Evolutionary conservation across 2,113 vertebrate genomes (phyloP).

Genomic region (Alethe diademata): DNA sequence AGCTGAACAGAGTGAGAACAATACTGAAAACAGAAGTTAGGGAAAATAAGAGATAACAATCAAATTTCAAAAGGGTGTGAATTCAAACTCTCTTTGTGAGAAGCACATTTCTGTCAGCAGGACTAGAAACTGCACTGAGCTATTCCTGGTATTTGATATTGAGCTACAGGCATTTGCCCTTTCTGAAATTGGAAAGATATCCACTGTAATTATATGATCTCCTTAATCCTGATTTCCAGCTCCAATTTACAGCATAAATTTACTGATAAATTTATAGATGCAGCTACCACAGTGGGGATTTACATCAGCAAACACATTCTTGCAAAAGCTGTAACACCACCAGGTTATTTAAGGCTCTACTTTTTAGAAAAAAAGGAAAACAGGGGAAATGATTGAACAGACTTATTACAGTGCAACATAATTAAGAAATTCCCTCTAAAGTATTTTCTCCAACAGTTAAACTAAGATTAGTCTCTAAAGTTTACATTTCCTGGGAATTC

Average conservation of each 20-base stretch:
- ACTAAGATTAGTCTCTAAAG: not conserved
- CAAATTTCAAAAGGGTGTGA: not conserved
- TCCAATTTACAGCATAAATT: conserved; percentile 19
- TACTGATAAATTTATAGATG: conserved; percentile 24
- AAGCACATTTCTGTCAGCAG: not conserved
- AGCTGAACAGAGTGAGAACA: not conserved
- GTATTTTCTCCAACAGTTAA: not conserved
- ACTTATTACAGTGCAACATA: not conserved
- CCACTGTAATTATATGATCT: conserved; percentile 33
- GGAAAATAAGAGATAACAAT: not conserved
- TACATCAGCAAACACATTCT: not conserved
- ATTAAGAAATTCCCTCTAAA: not conserved
- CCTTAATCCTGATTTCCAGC: conserved; percentile 41
- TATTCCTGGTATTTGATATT: conserved; percentile 39
- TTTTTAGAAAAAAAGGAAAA: not conserved
- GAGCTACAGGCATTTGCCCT: conserved; percentile 57
- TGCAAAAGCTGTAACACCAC: not conserved
- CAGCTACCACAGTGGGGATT: not conserved
- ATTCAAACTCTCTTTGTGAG: not conserved
- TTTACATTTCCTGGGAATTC: not conserved
- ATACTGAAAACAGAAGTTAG: not conserved
- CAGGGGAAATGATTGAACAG: not conserved
- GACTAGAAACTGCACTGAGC: not conserved
- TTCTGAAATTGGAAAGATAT: conserved; percentile 61
- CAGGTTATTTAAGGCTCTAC: not conserved